Base-by-base conservation (phyloP, 64 coral and sea anemone species). In the Dendronephthya gigantea region DNA sequence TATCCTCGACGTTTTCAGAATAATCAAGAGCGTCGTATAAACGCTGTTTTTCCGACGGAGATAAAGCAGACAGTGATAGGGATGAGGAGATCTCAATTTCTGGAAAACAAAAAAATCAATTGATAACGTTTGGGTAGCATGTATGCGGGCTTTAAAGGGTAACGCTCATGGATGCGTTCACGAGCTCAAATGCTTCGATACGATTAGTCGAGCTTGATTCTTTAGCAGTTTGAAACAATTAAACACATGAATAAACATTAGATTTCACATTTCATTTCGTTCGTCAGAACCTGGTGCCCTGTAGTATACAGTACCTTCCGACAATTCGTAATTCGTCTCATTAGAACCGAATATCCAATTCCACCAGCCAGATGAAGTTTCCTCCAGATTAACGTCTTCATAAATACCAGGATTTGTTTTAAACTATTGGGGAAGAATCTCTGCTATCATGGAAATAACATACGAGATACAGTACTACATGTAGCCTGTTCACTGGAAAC, bases 11-110 rank as follows among this genome's bases (percentile, higher is more conserved):
- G 55, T 25, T 88, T 82, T 92, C 90, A 68, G 70, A 85, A 49
- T 92, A 92, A 40, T 92, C 85, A 34, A 92, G 88, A 10, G 90
- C 90, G 84, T 88, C 83, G 66, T 92, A 92, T 39, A 92, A 43
- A 38, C 85, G 88, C 7, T 92, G 86, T 68, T 92, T 92, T 85
- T 92, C 90, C 31, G 76, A 86, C 5, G 68, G 49, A 17, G 90
- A 48, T 23, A 92, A 75, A 19, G 86, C 87, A 62, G 82, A 65
- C 49, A 88, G 82, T 49, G 86, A 87, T 32, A 92, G 32, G 14
- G 66, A 87, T 7, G 86, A 84, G 39, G 68, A 79, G 51, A 81
- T 23, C 2, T 85, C 27, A 48, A 88, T 47, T 19, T 85, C 90
- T 92, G 31, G 9, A 55, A 14, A 43, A 62, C 9, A 49, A 50